A percentile compares a stretch with the other conserved stretches of the same genome.
Evolutionary conservation across 2,888 invertebrate genomes (phyloP).

Genomic region (Spatulosminthurus flaviceps): DNA sequence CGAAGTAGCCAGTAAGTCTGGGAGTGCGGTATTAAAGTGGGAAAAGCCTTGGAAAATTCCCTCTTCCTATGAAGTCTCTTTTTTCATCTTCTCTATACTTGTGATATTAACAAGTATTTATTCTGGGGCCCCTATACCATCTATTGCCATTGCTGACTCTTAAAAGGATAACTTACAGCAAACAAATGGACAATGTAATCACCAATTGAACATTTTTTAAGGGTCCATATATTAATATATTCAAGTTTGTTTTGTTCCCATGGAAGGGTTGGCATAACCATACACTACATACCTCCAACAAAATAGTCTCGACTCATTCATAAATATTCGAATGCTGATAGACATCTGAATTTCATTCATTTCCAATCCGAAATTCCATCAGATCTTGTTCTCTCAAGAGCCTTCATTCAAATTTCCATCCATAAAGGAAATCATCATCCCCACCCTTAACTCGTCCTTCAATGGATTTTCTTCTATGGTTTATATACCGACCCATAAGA

Average conservation of each 20-base stretch:
- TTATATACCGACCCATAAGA: background rate
- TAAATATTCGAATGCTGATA: constrained; percentile 48
- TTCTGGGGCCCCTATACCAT: background rate
- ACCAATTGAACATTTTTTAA: background rate
- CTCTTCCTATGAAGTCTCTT: too few relatives aligned
- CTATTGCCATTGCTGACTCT: background rate
- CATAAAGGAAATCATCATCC: constrained; percentile 23
- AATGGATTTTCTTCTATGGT: constrained; percentile 12
- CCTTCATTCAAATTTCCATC: constrained; percentile 31
- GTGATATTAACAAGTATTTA: too few relatives aligned
- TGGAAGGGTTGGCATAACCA: background rate
- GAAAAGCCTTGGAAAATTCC: too few relatives aligned
- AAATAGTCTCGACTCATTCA: constrained; percentile 46
- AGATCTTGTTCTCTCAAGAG: constrained; percentile 26
- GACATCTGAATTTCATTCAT: constrained; percentile 51
- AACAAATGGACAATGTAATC: background rate
- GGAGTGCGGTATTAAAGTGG: too few relatives aligned
- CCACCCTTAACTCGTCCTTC: constrained; percentile 35
- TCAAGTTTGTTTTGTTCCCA: constrained; percentile 9
- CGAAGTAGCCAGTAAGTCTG: too few relatives aligned
- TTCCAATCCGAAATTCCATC: constrained; percentile 50
- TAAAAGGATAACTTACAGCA: constrained; percentile 15
- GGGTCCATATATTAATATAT: background rate
- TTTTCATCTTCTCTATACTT: too few relatives aligned
- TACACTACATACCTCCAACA: background rate